These are phyloP conservation scores for Penaeus japonicus DNA, from an alignment of 1,140 invertebrate genomes.

Conservation along the genomic window DNA sequence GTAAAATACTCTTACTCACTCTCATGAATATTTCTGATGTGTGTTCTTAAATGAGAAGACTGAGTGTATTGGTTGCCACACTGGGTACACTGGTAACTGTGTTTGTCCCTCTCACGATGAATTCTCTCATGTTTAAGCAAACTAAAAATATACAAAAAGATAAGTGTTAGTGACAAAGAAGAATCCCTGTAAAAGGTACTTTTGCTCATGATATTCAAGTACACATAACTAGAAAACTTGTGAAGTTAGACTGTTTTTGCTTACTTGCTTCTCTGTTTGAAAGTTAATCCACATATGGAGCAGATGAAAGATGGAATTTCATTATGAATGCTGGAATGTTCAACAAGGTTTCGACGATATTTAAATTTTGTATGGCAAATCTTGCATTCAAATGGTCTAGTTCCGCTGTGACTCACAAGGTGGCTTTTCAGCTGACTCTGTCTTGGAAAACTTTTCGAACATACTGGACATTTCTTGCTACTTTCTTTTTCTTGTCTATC, in stretches of 20 bases:
- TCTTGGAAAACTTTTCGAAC: slow-evolving; percentile 32
- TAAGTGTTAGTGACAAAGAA: neutral
- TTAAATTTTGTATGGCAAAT: slow-evolving; percentile 33
- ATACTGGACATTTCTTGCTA: slow-evolving; percentile 27
- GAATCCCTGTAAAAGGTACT: no score
- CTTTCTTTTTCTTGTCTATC: neutral
- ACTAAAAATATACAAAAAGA: neutral
- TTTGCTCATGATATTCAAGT: no score
- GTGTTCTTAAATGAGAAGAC: slow-evolving; percentile 37
- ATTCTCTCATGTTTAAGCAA: slow-evolving; percentile 42
- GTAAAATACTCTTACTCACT: neutral
- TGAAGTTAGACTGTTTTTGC: neutral
- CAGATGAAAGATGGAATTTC: slow-evolving; percentile 37
- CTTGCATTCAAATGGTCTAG: slow-evolving; percentile 31
- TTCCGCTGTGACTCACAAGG: slow-evolving; percentile 28
- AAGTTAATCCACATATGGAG: slow-evolving; percentile 37
- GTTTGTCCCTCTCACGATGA: neutral
- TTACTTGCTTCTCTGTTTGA: slow-evolving; percentile 50
- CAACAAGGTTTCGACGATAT: slow-evolving; percentile 45
- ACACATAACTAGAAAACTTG: neutral
- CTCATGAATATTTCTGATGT: slow-evolving; percentile 29
- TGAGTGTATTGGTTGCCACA: slow-evolving; percentile 25
- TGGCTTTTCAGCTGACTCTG: slow-evolving; percentile 44
- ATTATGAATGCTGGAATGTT: slow-evolving; percentile 38
- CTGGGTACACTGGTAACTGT: neutral